Percentiles rank a stretch among this genome's conserved stretches.
phyloP scores from a whole-genome alignment of 2,888 invertebrate genomes.

The Tetropium fuscum region DNA sequence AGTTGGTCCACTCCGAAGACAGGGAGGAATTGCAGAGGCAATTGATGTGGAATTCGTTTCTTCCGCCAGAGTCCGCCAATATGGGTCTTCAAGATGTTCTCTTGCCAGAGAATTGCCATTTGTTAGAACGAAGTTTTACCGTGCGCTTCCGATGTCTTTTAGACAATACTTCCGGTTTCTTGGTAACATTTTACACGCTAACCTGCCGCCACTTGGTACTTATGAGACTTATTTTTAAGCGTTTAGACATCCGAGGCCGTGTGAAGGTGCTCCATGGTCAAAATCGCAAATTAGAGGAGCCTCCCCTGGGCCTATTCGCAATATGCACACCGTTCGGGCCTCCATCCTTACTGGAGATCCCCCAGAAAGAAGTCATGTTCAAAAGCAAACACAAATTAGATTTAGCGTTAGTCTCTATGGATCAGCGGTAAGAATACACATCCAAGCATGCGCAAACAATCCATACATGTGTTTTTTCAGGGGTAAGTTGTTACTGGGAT shows the following conservation, averaged over 20 bases:
- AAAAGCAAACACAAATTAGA: conserved; percentile 99
- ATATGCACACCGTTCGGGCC: conserved; percentile 99
- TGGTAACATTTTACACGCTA: conserved; percentile 73
- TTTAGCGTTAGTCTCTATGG: conserved; percentile 96
- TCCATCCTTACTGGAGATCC: conserved; percentile 95
- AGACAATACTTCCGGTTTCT: conserved; percentile 99
- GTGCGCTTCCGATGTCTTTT: conserved; percentile 98
- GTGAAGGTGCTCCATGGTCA: conserved; percentile 97
- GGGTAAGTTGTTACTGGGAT: conserved; percentile 95
- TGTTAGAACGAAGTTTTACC: conserved; percentile 96
- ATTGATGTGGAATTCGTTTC: conserved; percentile 93
- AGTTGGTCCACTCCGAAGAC: conserved; percentile 98
- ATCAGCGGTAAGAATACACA: conserved; percentile 79
- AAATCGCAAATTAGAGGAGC: conserved; percentile 93
- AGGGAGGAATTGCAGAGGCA: conserved; percentile 97
- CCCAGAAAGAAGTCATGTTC: conserved; percentile 99
- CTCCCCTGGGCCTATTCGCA: conserved; percentile 94
- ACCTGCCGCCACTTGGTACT: not conserved
- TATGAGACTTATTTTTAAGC: conserved; percentile 71
- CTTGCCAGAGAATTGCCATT: conserved; percentile 88
- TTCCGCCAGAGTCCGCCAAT: conserved; percentile 82
- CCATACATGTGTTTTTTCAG: conserved; percentile 67
- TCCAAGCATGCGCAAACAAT: not conserved
- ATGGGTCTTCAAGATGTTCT: conserved; percentile 90
- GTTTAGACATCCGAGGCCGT: conserved; percentile 97